Evolutionary conservation across 2,797 vertebrate genomes (phyloP).

Genomic region (Ptychadena robeensis): DNA sequence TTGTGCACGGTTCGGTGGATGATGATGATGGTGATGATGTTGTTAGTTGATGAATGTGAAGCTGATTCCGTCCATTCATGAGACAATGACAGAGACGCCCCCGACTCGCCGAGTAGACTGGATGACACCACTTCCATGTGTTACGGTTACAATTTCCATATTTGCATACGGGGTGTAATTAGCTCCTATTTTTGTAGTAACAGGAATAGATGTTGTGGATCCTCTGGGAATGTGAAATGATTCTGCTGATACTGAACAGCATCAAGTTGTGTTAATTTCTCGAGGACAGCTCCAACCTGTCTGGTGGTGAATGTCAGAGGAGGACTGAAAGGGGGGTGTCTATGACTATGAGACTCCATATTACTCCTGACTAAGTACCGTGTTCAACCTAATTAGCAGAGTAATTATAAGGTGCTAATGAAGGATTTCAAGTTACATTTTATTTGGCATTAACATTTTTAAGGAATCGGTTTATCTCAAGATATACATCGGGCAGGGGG

Average conservation of each 20-base stretch:
- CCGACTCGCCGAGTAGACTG: neutral
- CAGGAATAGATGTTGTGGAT: slow-evolving; percentile 57
- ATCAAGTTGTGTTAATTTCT: slow-evolving; percentile 67
- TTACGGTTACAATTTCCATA: slow-evolving; percentile 24
- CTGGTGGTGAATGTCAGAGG: slow-evolving; percentile 76
- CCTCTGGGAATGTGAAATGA: slow-evolving; percentile 59
- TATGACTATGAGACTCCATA: slow-evolving; percentile 77
- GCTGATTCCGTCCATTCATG: neutral
- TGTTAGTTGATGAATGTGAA: neutral
- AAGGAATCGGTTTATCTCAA: slow-evolving; percentile 62
- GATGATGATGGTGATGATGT: neutral
- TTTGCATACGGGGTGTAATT: slow-evolving; percentile 10
- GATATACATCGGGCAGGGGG: neutral
- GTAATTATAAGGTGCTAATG: slow-evolving; percentile 93
- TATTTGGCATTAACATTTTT: slow-evolving; percentile 74
- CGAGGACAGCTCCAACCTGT: slow-evolving; percentile 70
- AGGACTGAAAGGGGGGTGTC: slow-evolving; percentile 69
- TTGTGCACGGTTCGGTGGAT: neutral
- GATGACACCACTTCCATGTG: neutral
- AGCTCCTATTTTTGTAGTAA: slow-evolving; percentile 41
- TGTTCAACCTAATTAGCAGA: slow-evolving; percentile 89
- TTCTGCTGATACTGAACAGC: slow-evolving; percentile 62
- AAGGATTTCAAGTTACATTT: slow-evolving; percentile 83
- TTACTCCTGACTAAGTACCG: slow-evolving; percentile 82
- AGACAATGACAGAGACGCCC: neutral